Evolutionary conservation across 2,888 invertebrate genomes (phyloP).

Genomic region (Netelia fuscicornis): DNA sequence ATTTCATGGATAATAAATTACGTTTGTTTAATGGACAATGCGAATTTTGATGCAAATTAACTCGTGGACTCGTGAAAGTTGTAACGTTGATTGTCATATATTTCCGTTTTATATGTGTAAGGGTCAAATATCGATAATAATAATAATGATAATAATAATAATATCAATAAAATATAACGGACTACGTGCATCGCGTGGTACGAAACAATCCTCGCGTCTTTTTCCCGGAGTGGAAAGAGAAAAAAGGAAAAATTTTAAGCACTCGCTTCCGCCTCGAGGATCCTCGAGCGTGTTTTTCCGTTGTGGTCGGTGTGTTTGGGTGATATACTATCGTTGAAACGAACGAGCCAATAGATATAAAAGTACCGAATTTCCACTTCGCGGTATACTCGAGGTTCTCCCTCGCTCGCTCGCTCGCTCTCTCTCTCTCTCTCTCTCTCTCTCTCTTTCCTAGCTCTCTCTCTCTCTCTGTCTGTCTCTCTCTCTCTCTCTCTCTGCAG

Average conservation of each 20-base stretch:
- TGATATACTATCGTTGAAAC: constrained; percentile 46
- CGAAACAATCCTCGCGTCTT: constrained; percentile 1
- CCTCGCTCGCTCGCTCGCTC: not conserved
- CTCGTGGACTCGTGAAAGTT: too few relatives aligned
- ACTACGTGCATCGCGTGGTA: constrained; percentile 7
- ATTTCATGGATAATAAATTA: too few relatives aligned
- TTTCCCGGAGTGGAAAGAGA: not conserved
- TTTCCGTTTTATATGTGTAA: not conserved
- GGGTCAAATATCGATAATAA: not conserved
- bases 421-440: too few relatives aligned
- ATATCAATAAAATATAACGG: constrained; percentile 22
- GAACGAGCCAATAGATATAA: constrained; percentile 57
- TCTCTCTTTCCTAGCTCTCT: not conserved
- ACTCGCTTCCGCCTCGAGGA: constrained; percentile 7
- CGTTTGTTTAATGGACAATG: too few relatives aligned
- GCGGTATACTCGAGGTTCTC: not conserved
- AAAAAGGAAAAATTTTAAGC: constrained; percentile 8
- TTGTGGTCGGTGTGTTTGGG: not conserved
- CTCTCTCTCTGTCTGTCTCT: not conserved
- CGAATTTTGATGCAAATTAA: too few relatives aligned
- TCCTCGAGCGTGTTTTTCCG: constrained; percentile 35
- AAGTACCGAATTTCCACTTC: constrained; percentile 29
- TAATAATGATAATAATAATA: not conserved
- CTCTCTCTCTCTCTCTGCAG: not conserved
- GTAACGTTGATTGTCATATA: too few relatives aligned